Percentiles rank a stretch among this genome's conserved stretches.
Evolutionary conservation across 2,888 invertebrate species (phyloP).

Genomic region (Drosophila borborema): DNA sequence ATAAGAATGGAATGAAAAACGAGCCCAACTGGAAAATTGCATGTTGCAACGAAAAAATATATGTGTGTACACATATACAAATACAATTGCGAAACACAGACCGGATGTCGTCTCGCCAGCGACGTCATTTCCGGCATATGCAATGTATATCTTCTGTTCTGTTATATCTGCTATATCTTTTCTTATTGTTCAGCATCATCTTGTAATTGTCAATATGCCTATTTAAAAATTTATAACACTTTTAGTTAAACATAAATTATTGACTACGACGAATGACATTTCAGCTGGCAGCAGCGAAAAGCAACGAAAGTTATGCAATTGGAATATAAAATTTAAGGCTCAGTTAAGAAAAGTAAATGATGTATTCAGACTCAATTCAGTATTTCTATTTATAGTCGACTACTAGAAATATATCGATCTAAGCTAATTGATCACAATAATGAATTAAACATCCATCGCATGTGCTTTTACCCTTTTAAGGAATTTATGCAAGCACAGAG

Average conservation of each 20-base stretch:
- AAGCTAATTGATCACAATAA: no score
- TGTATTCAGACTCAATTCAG: no score
- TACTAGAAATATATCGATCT: no score
- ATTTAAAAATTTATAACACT: constrained; percentile 71
- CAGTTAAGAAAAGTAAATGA: neutral
- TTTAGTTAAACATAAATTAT: constrained; percentile 68
- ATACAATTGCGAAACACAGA: constrained; percentile 19
- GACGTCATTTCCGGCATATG: constrained; percentile 65
- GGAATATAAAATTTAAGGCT: neutral
- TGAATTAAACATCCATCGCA: neutral
- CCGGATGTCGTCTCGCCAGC: constrained; percentile 66
- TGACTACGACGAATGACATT: constrained; percentile 61
- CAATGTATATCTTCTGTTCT: no score
- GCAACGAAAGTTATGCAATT: constrained; percentile 21
- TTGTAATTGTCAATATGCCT: constrained; percentile 56
- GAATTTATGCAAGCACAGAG: neutral
- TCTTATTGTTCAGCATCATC: constrained; percentile 27
- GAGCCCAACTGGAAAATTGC: constrained; percentile 80
- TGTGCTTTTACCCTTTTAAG: neutral
- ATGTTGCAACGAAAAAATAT: constrained; percentile 39
- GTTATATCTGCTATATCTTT: neutral
- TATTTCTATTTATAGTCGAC: no score
- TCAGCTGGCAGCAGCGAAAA: constrained; percentile 45
- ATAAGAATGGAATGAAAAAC: constrained; percentile 80
- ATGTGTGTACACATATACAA: constrained; percentile 22